A percentile compares a stretch with the other conserved stretches of the same genome.
These are phyloP conservation scores for Globodera rostochiensis DNA, from an alignment of 1,140 invertebrate genomes.

Conservation along the genomic window DNA sequence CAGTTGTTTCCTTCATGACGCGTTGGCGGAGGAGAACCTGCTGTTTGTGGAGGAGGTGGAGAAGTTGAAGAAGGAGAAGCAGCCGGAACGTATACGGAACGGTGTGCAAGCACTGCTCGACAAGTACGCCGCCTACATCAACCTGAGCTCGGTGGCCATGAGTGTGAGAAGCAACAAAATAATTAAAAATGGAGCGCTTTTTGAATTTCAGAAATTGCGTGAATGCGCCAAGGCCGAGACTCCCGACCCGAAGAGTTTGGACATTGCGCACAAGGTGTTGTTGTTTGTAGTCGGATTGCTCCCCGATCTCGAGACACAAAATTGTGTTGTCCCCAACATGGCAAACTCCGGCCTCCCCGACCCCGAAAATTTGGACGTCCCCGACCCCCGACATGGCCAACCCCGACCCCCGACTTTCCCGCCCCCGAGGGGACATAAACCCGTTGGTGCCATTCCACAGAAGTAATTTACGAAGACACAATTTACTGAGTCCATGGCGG, in stretches of 20 bases:
- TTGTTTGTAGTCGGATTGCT: not conserved
- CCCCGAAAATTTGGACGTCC: too few relatives aligned
- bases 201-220: constrained; percentile 30
- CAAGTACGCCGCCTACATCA: constrained; percentile 53
- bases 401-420: too few relatives aligned
- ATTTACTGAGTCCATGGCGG: too few relatives aligned
- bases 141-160: constrained; percentile 57
- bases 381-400: too few relatives aligned
- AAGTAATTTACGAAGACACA: too few relatives aligned
- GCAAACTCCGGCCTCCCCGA: too few relatives aligned
- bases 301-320: too few relatives aligned
- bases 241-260: constrained; percentile 43
- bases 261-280: constrained; percentile 61
- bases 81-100: constrained; percentile 45
- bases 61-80: constrained; percentile 60
- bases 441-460: too few relatives aligned
- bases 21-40: constrained; percentile 63
- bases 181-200: too few relatives aligned
- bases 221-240: constrained; percentile 36
- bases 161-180: constrained; percentile 49
- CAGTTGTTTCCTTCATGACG: constrained; percentile 60
- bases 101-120: constrained; percentile 55
- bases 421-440: too few relatives aligned
- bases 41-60: constrained; percentile 61
- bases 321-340: too few relatives aligned